Evolutionary conservation across 1,140 invertebrate species (phyloP), one percentile per base, ranked within the genome.

Genomic region (Paralvinella palmiformis): DNA sequence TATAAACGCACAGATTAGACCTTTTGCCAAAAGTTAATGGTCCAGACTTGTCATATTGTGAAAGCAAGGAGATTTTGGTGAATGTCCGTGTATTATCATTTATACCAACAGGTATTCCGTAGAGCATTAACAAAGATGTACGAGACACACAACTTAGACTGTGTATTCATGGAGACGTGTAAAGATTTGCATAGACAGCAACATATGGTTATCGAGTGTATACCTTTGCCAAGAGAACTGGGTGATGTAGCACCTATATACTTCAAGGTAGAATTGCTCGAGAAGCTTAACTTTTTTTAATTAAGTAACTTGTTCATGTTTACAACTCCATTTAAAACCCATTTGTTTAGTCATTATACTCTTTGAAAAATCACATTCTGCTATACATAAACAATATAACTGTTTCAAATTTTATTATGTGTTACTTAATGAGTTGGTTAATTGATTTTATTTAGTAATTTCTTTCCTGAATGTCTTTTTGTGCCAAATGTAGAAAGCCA

Each of bases 121-220:
- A 89, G 86, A 78, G 83, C 85, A 7, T 73, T 98, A 0, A 88
- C 87, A 0, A 84, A 85, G 65, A 89, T 95, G 85, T 97, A 92
- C 78, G 80, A 81, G 5, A 79, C 74, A 6, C 24, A 71, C 6
- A 85, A 89, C 53, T 82, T 90, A 73, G 91, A 92, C 81, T 85
- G 89, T n/a, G 83, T 98, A 0, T 96, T 97, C 78, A 92, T 94
- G 83, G 96, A 98, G 84, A 88, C 87, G 17, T 90, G 89, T 27
- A 86, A 86, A 67, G 84, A 85, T 73, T 81, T 92, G 22, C 84
- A 89, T 63, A 84, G 84, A 72, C 87, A 86, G 71, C 90, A 91
- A 5, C 95, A 98, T 77, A 88, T 95, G 85, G 83, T 85, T 50
- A 82, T 97, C 22, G 88, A 97, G 70, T 97, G 94, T 83, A 83